A percentile compares a stretch with the other conserved stretches of the same genome.
phyloP scores from a whole-genome alignment of 2,888 invertebrate genomes.

The Chelonus formosanus region DNA sequence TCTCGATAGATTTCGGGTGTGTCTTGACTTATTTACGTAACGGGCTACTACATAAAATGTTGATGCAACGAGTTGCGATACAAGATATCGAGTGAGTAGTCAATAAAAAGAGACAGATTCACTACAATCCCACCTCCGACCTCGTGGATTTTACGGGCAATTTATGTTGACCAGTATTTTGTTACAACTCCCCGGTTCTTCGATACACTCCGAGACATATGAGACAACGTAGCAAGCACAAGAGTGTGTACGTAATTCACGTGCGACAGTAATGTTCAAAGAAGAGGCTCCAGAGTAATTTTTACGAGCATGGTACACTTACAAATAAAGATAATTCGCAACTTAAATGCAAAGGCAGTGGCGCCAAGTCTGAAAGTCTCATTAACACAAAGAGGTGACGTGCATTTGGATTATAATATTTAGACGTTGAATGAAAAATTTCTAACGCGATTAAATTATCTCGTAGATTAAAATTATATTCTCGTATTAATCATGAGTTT shows the following conservation, averaged over 20 bases:
- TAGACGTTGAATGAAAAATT: too few species aligned
- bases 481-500: not conserved
- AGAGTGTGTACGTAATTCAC: conserved; percentile 8
- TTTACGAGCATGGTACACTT: conserved; percentile 6
- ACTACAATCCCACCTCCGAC: conserved; percentile 18
- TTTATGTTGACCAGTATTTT: conserved; percentile 45
- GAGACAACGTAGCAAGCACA: conserved; percentile 7
- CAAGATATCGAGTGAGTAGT: conserved; percentile 32
- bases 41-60: conserved; percentile 7
- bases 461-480: too few species aligned
- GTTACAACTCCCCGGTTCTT: conserved; percentile 43
- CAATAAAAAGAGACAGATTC: conserved; percentile 20
- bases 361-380: not conserved
- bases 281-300: not conserved
- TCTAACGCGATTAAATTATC: too few species aligned
- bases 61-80: conserved; percentile 16
- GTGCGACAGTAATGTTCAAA: not conserved
- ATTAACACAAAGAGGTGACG: not conserved
- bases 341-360: not conserved
- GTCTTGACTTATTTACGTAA: not conserved
- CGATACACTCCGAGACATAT: conserved; percentile 33
- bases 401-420: not conserved
- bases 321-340: conserved; percentile 19
- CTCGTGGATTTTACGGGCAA: conserved; percentile 44
- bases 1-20: conserved; percentile 1